Evolutionary conservation across 2,113 vertebrate genomes (phyloP), one percentile per base, ranked within the genome.

Genomic region (Varanus komodoensis): DNA sequence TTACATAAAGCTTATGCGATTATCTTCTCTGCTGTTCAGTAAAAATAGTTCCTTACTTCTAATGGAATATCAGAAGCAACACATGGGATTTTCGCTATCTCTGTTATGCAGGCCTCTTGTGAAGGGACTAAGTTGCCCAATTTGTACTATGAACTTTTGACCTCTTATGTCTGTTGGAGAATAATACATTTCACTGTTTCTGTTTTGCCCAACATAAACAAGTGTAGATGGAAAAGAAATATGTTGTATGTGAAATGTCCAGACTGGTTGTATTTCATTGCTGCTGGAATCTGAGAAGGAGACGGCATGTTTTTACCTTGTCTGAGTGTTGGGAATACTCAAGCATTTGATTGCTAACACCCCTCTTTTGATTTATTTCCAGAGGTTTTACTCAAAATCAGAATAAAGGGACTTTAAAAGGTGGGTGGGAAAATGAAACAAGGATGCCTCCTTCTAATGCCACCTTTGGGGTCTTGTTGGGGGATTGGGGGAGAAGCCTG

Each of bases 21-120:
- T 97, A 96, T 95, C 94, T 96, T 91, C 87, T 92, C 77, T 92
- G 77, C 93, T 94, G 79, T 68, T 96, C 75, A 87, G 91, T 96
- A 95, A 96, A 95, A 97, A 97, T 96, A 96, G 94, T 92, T 85
- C 34, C 77, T 84, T n/a, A 50, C 11, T 89, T 77, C 73, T 91
- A 87, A 83, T 92, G 84, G 94, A 93, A 83, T 95, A 93, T 86
- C 89, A 67, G 86, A 89, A 0, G 0, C 86, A 8, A 82, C 95
- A 93, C 93, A 94, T 92, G 94, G 94, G 84, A 87, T 89, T 90
- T 94, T 81, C 91, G 93, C 97, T 97, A 97, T 97, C 97, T 96
- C 5, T 0, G 90, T 89, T 92, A 71, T n/a, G 89, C 96, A 97
- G 94, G 82, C 90, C 87, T 88, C 88, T 95, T 92, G 21, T 78